phyloP scores from a whole-genome alignment of 23 tunicate genomes.

The Clavelina lepadiformis region DNA sequence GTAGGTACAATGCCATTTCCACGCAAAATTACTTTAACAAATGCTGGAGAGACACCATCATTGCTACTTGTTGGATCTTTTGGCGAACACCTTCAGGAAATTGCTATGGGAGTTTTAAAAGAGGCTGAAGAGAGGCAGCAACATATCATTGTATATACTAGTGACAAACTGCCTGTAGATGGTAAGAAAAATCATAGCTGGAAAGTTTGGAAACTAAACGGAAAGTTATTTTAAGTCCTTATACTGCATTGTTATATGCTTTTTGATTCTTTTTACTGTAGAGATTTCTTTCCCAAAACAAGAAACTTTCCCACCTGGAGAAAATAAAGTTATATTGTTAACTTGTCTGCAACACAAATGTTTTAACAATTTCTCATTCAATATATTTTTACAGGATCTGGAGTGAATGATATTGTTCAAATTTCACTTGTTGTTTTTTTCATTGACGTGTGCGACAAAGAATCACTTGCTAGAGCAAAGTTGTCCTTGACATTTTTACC shows the following conservation, averaged over 20 bases:
- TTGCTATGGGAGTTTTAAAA: slow-evolving; percentile 9
- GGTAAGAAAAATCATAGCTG: too few species aligned
- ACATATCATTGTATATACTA: not conserved
- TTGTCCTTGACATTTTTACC: slow-evolving; percentile 12
- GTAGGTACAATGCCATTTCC: not conserved
- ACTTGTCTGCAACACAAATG: too few species aligned
- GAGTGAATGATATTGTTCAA: slow-evolving; percentile 1
- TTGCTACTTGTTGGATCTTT: slow-evolving; percentile 10
- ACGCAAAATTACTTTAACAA: not conserved
- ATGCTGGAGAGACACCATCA: not conserved
- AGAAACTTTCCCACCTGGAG: too few species aligned
- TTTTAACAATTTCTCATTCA: not conserved
- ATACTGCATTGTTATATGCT: too few species aligned
- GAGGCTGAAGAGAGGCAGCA: not conserved
- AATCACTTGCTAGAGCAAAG: slow-evolving; percentile 10
- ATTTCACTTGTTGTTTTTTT: slow-evolving; percentile 15
- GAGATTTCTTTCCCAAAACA: too few species aligned
- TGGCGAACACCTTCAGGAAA: slow-evolving; percentile 13
- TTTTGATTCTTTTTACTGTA: too few species aligned
- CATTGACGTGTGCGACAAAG: slow-evolving; percentile 29
- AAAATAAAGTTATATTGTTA: too few species aligned
- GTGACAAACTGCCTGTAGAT: slow-evolving; percentile 11
- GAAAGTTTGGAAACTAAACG: too few species aligned
- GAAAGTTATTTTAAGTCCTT: too few species aligned
- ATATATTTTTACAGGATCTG: slow-evolving; percentile 3